Evolutionary conservation across 2,888 invertebrate genomes (phyloP).

Genomic region (Andrena hattorfiana): DNA sequence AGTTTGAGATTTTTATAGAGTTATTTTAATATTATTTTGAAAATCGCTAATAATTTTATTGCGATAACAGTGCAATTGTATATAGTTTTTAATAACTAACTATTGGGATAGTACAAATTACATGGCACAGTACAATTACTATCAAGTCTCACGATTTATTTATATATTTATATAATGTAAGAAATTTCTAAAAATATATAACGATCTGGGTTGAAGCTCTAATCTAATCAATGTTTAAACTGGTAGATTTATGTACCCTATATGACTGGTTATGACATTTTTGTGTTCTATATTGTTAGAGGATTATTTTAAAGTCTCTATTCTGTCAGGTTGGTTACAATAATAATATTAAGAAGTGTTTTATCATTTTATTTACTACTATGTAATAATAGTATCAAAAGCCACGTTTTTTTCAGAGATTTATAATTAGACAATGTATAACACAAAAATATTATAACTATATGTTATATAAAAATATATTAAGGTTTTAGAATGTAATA

Average conservation of each 20-base stretch:
- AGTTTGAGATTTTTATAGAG: slow-evolving; percentile 15
- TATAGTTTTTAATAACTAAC: slow-evolving; percentile 32
- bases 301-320: background rate
- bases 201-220: background rate
- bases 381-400: background rate
- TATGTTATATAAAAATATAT: background rate
- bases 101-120: slow-evolving; percentile 49
- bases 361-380: background rate
- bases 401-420: too few species aligned
- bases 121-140: slow-evolving; percentile 27
- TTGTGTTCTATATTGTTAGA: background rate
- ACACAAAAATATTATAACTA: background rate
- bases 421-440: background rate
- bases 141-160: slow-evolving; percentile 18
- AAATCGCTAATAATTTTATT: slow-evolving; percentile 21
- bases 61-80: slow-evolving; percentile 35
- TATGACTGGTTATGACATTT: slow-evolving; percentile 1
- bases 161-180: slow-evolving; percentile 32
- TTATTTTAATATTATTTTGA: slow-evolving; percentile 17
- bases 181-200: slow-evolving; percentile 9
- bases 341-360: background rate
- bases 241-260: background rate
- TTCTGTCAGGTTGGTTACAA: background rate
- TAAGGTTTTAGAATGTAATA: slow-evolving; percentile 4
- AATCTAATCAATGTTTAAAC: background rate